Evolutionary conservation across 2,797 vertebrate genomes (phyloP).

Genomic region (Chloroceryle amazona): DNA sequence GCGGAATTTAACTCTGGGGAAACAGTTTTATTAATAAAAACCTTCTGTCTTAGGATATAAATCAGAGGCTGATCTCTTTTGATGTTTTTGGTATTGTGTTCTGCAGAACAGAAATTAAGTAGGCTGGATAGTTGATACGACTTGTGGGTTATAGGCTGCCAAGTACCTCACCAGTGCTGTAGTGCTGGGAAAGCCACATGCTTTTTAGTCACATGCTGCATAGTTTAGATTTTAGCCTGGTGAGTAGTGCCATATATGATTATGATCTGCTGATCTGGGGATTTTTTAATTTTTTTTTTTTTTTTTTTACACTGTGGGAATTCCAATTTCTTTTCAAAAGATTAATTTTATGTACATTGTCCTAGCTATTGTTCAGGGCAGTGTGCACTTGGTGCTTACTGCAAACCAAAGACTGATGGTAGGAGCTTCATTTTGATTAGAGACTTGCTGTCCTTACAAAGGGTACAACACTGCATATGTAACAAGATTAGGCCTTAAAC

Average conservation of each 20-base stretch:
- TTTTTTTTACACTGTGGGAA: neutral
- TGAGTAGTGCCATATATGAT: neutral
- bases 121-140: neutral
- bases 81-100: slow-evolving; percentile 37
- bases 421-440: neutral
- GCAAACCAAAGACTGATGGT: neutral
- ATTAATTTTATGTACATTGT: neutral
- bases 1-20: slow-evolving; percentile 63
- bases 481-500: neutral
- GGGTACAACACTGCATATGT: neutral
- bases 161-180: neutral
- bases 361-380: neutral
- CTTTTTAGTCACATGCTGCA: slow-evolving; percentile 19
- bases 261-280: neutral
- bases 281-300: neutral
- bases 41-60: slow-evolving; percentile 32
- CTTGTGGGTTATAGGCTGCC: neutral
- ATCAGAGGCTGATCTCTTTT: slow-evolving; percentile 30
- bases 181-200: neutral
- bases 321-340: neutral
- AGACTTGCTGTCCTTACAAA: neutral
- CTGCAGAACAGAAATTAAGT: neutral
- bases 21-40: slow-evolving; percentile 68
- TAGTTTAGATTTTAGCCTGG: slow-evolving; percentile 24
- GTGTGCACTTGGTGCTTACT: neutral